Base-by-base conservation (phyloP, 1,140 invertebrate genomes). In the Rhysida immarginata region DNA sequence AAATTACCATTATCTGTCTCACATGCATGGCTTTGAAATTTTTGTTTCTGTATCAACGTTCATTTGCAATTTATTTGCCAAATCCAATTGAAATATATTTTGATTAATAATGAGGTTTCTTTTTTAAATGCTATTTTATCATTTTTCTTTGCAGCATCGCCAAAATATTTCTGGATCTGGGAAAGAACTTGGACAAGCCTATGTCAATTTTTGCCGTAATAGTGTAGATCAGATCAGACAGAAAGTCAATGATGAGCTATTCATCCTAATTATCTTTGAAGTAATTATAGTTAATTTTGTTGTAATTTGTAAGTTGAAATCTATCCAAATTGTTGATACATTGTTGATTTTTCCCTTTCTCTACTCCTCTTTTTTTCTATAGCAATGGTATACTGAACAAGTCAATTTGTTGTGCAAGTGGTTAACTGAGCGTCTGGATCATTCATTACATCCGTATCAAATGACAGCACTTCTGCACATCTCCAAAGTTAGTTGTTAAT, bases 211-310 rank as follows among this genome's bases (percentile, higher is more conserved):
- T 68, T 87, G 93, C 70, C 79, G 93, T 54, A 94, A 91, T 63
- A 96, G 91, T 61, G 90, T 97, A 79, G 96, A 99, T 74, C 91
- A 95, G 76, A 87, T 99, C 60, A 79, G 93, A 65, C 92, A 95
- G 62, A 96, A 97, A 77, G 87, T 99, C 55, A 81, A 75, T 61
- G 96, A 99, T 71, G 96, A 99, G 74, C 76, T 99, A 16, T 99
- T 94, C 90, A 95, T 96, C 58, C 75, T 98, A 21, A 92, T 85
- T 67, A 84, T 98, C 63, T 96, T 97, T 74, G 95, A 99, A 78
- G 85, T 87, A 71, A 67, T n/a, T n/a, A n/a, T n/a, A n/a, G n/a
- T n/a, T n/a, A n/a, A n/a, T n/a, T n/a, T n/a, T n/a, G n/a, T n/a
- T n/a, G n/a, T n/a, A n/a, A n/a, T n/a, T n/a, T n/a, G n/a, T n/a